Base-by-base conservation (phyloP, 1,140 invertebrate species). In the Leptopilina boulardi region DNA sequence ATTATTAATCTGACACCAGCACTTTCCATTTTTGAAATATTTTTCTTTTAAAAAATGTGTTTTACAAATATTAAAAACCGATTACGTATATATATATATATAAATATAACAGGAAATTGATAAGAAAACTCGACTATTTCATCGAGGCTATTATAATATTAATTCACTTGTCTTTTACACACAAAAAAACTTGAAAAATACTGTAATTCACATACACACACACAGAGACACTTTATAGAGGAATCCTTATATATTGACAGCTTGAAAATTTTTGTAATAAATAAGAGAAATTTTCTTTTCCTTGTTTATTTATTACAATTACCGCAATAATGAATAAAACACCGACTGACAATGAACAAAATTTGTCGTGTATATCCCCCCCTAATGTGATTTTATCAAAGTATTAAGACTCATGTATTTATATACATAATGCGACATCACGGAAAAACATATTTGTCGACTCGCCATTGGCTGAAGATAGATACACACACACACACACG, bases 1-100 rank as follows among this genome's bases (percentile, higher is more conserved):
- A 83, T 78, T 38, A 83, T 75, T 21, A 83, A 74, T 51, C 76
- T 80, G 19, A 76, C 59, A 19, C 78, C 78, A 23, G 82, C 66
- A 30, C 75, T 81, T 77, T 83, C 80, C 82, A 83, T 83, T 59
- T 26, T 71, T 18, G 44, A 18, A 38, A 77, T 11, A n/a, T 4
- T 8, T 18, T 15, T 34, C 44, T 23, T 34, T 56, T 54, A 51
- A n/a, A n/a, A n/a, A n/a, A n/a, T n/a, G n/a, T n/a, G n/a, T n/a
- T n/a, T n/a, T n/a, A n/a, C n/a, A n/a, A n/a, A n/a, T n/a, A n/a
- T n/a, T n/a, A n/a, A 42, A 41, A n/a, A 21, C 47, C 47, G 23
- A 76, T 70, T 54, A 15, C 41, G 26, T 54, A 74, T n/a, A n/a
- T n/a, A n/a, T n/a, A n/a, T n/a, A n/a, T n/a, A n/a, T n/a, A n/a